phyloP scores from a whole-genome alignment of 2,888 invertebrate species.

The Lasioglossum calceatum region DNA sequence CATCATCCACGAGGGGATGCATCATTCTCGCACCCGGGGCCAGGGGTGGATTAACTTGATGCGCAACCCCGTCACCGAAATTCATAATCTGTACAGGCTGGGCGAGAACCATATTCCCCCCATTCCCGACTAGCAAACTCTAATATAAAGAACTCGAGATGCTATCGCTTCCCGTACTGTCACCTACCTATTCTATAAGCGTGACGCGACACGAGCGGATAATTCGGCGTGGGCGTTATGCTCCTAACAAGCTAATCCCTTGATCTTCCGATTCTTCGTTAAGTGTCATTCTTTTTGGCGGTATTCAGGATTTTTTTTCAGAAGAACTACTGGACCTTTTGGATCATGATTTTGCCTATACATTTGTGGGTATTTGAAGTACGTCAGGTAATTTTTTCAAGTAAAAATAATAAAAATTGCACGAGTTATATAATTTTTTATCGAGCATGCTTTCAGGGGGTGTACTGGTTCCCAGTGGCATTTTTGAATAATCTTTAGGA shows the following conservation, averaged over 20 bases:
- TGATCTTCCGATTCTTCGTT: background rate
- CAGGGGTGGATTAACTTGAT: constrained; percentile 71
- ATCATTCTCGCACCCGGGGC: constrained; percentile 70
- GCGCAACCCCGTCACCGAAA: constrained; percentile 70
- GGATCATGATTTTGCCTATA: too few relatives aligned
- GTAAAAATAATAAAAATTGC: too few relatives aligned
- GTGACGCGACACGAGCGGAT: background rate
- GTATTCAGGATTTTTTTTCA: background rate
- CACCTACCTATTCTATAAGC: background rate
- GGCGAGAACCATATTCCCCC: constrained; percentile 51
- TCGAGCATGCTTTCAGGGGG: background rate
- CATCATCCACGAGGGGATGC: constrained; percentile 74
- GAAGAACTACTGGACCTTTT: too few relatives aligned
- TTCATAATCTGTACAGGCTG: constrained; percentile 67
- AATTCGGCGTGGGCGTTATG: background rate
- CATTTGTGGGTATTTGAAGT: too few relatives aligned
- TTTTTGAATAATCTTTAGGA: background rate
- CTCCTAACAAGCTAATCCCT: background rate
- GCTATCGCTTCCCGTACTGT: constrained; percentile 15
- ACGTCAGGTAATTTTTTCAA: too few relatives aligned
- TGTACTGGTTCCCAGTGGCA: background rate
- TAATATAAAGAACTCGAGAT: constrained; percentile 45
- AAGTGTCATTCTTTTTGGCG: background rate
- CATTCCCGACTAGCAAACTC: constrained; percentile 44
- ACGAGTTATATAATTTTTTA: background rate